phyloP scores from a whole-genome alignment of 2,113 vertebrate species.

The Apteryx mantelli region DNA sequence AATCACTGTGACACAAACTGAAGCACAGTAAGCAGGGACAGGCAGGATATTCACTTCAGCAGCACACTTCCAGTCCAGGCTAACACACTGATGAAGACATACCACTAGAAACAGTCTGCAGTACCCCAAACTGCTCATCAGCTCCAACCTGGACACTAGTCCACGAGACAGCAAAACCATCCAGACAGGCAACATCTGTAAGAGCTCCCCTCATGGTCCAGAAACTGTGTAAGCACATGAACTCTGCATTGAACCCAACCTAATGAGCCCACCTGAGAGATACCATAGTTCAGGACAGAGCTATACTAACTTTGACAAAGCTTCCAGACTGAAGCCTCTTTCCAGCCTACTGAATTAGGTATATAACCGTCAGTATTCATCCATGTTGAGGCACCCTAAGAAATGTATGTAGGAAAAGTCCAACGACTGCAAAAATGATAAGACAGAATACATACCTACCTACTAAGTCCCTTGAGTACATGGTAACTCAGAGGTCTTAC shows the following conservation, averaged over 20 bases:
- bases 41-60: background rate
- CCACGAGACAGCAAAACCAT: background rate
- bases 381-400: background rate
- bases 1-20: background rate
- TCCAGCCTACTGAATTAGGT: background rate
- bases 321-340: background rate
- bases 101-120: background rate
- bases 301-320: background rate
- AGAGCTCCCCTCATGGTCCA: background rate
- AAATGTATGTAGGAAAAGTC: background rate
- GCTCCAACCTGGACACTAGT: rapidly evolving
- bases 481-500: background rate
- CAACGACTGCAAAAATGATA: background rate
- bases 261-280: background rate
- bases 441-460: background rate
- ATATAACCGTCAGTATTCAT: background rate
- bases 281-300: background rate
- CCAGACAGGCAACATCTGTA: background rate
- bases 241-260: background rate
- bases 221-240: background rate
- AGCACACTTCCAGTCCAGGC: background rate
- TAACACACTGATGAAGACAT: background rate
- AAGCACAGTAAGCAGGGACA: background rate
- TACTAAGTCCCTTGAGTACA: background rate
- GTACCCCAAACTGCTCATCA: background rate